phyloP scores from a whole-genome alignment of 2,888 invertebrate species.

The Latrodectus elegans region DNA sequence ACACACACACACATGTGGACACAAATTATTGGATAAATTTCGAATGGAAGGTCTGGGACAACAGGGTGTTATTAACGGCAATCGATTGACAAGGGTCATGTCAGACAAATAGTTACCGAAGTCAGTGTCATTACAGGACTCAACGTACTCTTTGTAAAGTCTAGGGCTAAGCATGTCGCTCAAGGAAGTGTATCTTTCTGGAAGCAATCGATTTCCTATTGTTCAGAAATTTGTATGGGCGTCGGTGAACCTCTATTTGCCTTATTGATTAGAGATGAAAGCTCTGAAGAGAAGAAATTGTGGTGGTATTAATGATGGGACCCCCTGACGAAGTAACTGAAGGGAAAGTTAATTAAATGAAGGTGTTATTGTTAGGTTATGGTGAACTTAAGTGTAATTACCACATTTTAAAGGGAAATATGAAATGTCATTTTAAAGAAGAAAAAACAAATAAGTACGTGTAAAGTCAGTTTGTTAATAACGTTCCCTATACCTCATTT shows the following conservation, averaged over 20 bases:
- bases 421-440: too few species aligned
- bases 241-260: background rate
- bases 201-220: slow-evolving; percentile 3
- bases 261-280: background rate
- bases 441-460: too few species aligned
- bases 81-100: slow-evolving; percentile 26
- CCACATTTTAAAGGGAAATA: too few species aligned
- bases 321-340: too few species aligned
- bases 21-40: slow-evolving; percentile 65
- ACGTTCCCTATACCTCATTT: too few species aligned
- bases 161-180: slow-evolving; percentile 23
- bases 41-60: slow-evolving; percentile 7
- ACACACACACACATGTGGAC: too few species aligned
- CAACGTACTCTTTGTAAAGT: slow-evolving; percentile 5
- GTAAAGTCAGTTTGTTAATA: too few species aligned
- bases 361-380: too few species aligned
- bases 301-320: too few species aligned
- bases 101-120: slow-evolving; percentile 31
- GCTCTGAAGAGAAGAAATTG: background rate
- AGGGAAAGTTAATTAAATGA: too few species aligned
- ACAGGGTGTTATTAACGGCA: slow-evolving; percentile 45
- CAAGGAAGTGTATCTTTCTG: background rate
- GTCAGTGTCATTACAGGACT: slow-evolving; percentile 32
- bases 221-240: slow-evolving; percentile 9
- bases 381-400: too few species aligned